phyloP scores from a whole-genome alignment of 1,140 invertebrate genomes.

The Linepithema humile region DNA sequence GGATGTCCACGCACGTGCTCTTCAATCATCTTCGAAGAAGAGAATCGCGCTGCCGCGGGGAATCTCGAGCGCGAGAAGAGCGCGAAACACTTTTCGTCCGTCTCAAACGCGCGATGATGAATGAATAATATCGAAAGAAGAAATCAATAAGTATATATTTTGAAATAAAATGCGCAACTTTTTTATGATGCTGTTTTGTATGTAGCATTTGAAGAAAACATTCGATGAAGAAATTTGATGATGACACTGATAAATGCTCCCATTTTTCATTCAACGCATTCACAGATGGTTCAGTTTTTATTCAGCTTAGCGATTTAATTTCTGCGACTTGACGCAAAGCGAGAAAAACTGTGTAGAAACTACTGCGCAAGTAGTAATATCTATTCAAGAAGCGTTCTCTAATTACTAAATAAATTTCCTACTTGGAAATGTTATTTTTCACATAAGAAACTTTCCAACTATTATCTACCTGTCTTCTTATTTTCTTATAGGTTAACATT shows the following conservation, averaged over 20 bases:
- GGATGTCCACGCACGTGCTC: constrained; percentile 20
- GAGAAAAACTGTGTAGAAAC: neutral
- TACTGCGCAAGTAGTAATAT: too few species aligned
- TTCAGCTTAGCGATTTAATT: neutral
- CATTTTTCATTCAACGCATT: neutral
- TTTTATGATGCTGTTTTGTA: neutral
- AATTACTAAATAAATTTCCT: neutral
- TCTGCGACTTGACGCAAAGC: neutral
- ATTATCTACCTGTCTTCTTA: neutral
- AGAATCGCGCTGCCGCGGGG: neutral
- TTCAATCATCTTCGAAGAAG: neutral
- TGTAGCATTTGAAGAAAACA: neutral
- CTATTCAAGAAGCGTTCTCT: neutral
- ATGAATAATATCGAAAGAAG: neutral
- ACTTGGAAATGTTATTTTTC: too few species aligned
- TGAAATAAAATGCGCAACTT: neutral
- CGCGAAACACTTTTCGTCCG: neutral
- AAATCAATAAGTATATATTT: neutral
- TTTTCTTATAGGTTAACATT: neutral
- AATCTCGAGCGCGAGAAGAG: neutral
- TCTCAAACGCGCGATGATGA: neutral
- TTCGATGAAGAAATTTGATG: neutral
- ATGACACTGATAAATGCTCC: neutral
- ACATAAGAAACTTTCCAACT: neutral
- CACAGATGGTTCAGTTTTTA: neutral